phyloP scores from a whole-genome alignment of 2,113 vertebrate species.

The Delphinus delphis region DNA sequence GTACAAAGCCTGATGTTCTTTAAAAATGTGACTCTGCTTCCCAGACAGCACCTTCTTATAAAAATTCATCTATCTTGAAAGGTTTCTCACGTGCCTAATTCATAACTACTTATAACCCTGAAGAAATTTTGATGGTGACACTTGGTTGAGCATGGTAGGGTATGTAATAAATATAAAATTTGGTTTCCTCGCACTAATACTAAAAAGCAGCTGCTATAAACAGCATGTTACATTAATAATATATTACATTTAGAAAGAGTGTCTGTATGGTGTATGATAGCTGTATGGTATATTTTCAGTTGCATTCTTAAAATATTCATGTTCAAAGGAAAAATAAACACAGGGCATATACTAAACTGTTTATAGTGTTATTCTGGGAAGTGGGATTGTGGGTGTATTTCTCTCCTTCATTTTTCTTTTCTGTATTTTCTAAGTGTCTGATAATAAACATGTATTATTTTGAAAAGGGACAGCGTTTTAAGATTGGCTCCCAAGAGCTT shows the following conservation, averaged over 20 bases:
- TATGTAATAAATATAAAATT: slow-evolving; percentile 55
- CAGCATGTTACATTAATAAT: slow-evolving; percentile 65
- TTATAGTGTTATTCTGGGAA: slow-evolving; percentile 36
- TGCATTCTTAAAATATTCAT: slow-evolving; percentile 69
- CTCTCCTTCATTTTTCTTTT: background rate
- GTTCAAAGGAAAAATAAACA: background rate
- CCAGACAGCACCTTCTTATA: background rate
- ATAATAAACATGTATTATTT: slow-evolving; percentile 42
- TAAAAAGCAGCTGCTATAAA: slow-evolving; percentile 56
- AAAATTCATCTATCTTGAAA: slow-evolving; percentile 22
- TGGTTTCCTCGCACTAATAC: slow-evolving; percentile 10
- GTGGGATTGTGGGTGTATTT: background rate
- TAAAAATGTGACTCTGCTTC: background rate
- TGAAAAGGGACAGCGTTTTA: background rate
- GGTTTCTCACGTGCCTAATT: slow-evolving; percentile 26
- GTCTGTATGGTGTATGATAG: background rate
- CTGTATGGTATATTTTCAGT: slow-evolving; percentile 44
- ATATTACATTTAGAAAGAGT: slow-evolving; percentile 63
- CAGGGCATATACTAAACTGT: background rate
- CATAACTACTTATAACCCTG: background rate
- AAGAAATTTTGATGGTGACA: background rate
- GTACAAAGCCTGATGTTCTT: background rate
- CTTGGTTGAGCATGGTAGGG: slow-evolving; percentile 5
- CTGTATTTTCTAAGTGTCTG: slow-evolving; percentile 16
- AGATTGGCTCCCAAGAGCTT: background rate